Conservation (phyloP, 2,888 invertebrate genomes). For the Maniola hyperantus region DNA sequence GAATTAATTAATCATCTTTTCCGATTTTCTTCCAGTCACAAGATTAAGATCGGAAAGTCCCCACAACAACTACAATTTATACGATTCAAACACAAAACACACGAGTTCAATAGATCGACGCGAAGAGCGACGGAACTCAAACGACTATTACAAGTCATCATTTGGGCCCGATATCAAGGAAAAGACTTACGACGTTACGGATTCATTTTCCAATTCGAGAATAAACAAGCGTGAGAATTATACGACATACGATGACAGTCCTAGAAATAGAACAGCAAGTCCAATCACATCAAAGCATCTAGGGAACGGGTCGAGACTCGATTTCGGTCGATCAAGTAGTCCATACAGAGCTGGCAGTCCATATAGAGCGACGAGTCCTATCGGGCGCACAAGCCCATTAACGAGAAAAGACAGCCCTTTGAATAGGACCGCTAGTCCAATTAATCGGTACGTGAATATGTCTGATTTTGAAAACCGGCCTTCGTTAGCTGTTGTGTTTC, state of each 20-base stretch:
- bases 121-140: constrained; percentile 70
- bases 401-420: constrained; percentile 77
- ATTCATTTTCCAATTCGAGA: constrained; percentile 72
- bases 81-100: constrained; percentile 68
- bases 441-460: constrained; percentile 66
- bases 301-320: constrained; percentile 75
- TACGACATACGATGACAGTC: constrained; percentile 69
- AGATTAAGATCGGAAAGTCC: constrained; percentile 77
- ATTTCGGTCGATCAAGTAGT: constrained; percentile 72
- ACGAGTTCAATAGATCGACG: constrained; percentile 72
- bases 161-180: constrained; percentile 69
- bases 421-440: constrained; percentile 81
- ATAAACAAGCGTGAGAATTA: constrained; percentile 66
- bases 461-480: constrained; percentile 21
- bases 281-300: constrained; percentile 81
- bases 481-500: constrained; percentile 15
- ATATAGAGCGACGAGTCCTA: constrained; percentile 69
- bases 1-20: constrained; percentile 5
- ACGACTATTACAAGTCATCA: constrained; percentile 73
- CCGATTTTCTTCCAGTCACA: constrained; percentile 60
- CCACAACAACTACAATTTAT: constrained; percentile 68
- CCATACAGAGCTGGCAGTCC: constrained; percentile 71
- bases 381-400: constrained; percentile 81
- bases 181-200: constrained; percentile 71
- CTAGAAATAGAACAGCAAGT: constrained; percentile 73